Percentiles rank a stretch among this genome's conserved stretches.
Evolutionary conservation across 2,888 invertebrate genomes (phyloP).

Genomic region (Drosophila prostipennis): DNA sequence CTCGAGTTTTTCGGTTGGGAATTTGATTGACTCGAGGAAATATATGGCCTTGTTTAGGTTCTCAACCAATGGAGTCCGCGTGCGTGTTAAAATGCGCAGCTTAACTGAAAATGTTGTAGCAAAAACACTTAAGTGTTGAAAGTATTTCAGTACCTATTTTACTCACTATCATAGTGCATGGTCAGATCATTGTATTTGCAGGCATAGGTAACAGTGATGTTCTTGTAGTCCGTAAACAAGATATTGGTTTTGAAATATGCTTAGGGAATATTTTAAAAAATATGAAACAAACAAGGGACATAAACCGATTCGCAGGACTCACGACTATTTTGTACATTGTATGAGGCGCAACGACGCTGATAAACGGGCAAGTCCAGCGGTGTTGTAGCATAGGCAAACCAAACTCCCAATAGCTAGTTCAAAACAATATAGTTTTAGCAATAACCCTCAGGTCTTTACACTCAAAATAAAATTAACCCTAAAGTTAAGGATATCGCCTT

Average conservation of each 20-base stretch:
- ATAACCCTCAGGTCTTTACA: no score
- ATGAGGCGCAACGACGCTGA: constrained; percentile 47
- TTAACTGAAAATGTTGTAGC: constrained; percentile 33
- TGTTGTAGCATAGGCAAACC: constrained; percentile 62
- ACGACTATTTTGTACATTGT: constrained; percentile 50
- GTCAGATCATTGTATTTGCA: constrained; percentile 15
- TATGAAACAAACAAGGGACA: background rate
- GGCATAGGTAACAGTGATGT: constrained; percentile 43
- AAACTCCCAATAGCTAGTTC: constrained; percentile 53
- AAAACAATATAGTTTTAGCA: rapidly evolving
- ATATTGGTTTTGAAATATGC: constrained; percentile 49
- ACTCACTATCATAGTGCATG: constrained; percentile 13
- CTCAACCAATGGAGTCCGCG: constrained; percentile 23
- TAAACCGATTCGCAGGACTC: constrained; percentile 24
- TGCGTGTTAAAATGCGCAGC: constrained; percentile 55
- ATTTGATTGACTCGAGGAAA: background rate
- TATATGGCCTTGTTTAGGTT: background rate
- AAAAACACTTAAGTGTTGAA: no score
- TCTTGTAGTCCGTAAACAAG: constrained; percentile 41
- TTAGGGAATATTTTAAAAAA: background rate
- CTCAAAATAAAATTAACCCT: no score
- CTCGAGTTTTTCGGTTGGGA: constrained; percentile 2
- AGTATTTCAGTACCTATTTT: no score
- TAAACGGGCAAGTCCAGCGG: constrained; percentile 25
- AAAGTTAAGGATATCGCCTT: no score